Conservation (phyloP, 2,113 vertebrate species). For the Albula goreensis region DNA sequence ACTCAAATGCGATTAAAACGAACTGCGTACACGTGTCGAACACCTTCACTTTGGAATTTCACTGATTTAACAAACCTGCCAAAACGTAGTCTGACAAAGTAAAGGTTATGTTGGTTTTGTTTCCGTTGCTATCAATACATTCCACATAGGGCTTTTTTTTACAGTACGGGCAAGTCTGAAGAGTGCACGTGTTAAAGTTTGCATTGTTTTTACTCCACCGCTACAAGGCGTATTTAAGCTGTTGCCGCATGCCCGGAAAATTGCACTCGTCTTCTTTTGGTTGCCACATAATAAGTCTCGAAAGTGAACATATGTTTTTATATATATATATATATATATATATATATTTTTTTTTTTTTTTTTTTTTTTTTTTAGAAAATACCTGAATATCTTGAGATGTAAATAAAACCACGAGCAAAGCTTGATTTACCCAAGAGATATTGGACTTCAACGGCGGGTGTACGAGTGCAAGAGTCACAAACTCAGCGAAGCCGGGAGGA, state of each 20-base stretch:
- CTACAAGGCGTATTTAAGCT: conserved; percentile 16
- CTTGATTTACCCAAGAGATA: conserved; percentile 42
- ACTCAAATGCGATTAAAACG: conserved; percentile 40
- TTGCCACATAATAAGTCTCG: conserved; percentile 22
- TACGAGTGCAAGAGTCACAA: conserved; percentile 10
- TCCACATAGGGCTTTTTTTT: conserved; percentile 37
- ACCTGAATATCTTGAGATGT: conserved; percentile 59
- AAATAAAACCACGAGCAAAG: conserved; percentile 42
- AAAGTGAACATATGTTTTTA: background rate
- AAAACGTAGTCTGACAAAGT: conserved; percentile 1
- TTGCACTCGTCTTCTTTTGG: conserved; percentile 27
- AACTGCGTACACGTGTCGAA: conserved; percentile 34
- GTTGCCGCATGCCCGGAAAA: conserved; percentile 36
- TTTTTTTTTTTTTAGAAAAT: conserved; percentile 40
- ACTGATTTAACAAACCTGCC: conserved; percentile 38
- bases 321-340: too few relatives aligned
- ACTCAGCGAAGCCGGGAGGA: conserved; percentile 25
- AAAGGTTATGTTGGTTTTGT: conserved; percentile 18
- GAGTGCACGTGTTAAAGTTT: conserved; percentile 27
- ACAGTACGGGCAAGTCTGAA: conserved; percentile 49
- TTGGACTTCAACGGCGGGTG: background rate
- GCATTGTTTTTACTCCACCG: conserved; percentile 12
- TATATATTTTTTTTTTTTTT: too few relatives aligned
- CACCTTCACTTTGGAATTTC: conserved; percentile 34
- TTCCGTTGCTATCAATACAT: conserved; percentile 48